Evolutionary conservation across 2,888 invertebrate genomes (phyloP), one percentile per base, ranked within the genome.

Genomic region (Rambutsinella grinnellia): DNA sequence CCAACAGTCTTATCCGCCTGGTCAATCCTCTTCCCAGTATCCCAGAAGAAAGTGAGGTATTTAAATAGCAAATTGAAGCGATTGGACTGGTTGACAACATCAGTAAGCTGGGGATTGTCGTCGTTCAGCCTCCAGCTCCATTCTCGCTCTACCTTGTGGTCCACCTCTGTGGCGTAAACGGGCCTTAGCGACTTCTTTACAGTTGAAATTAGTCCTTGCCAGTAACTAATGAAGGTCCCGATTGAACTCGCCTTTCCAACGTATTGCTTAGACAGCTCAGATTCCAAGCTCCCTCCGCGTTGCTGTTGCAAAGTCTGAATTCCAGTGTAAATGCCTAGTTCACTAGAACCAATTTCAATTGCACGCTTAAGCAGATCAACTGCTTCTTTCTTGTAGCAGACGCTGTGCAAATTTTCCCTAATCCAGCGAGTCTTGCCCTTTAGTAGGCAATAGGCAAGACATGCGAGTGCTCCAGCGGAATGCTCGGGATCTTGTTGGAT

Each of bases 331-430:
- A 23, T 1, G 3, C 36, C 61, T 23, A 76, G 65, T 60, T 71
- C 70, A 2, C 36, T 28, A 23, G n/a, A 27, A 1, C 70, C 17
- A 3, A 70, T 47, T 2, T 36, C 17, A 1, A 58, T 27, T 2
- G 68, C 60, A 23, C 27, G 44, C 15, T 44, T 36, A 15, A 78
- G 61, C 24, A 23, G 15, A 1, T 36, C 54, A 13, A 68, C 10
- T 2, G 78, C 74, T 23, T 51, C 36, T 19, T 67, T 46, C 19
- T 78, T 78, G 69, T 78, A 78, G 17, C 47, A 60, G 2, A 46
- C 66, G 47, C 10, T 17, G 6, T 21, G 23, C 15, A 19, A 6
- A 17, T 58, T 57, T 19, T 46, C 5, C 21, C 8, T 6, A 15
- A 23, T 19, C 46, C 23, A 44, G 5, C 47, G 46, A 3, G 8